A percentile compares a stretch with the other conserved stretches of the same genome.
These are phyloP conservation scores for Chrysocyon brachyurus DNA, from an alignment of 2,797 vertebrate species.

Conservation along the genomic window DNA sequence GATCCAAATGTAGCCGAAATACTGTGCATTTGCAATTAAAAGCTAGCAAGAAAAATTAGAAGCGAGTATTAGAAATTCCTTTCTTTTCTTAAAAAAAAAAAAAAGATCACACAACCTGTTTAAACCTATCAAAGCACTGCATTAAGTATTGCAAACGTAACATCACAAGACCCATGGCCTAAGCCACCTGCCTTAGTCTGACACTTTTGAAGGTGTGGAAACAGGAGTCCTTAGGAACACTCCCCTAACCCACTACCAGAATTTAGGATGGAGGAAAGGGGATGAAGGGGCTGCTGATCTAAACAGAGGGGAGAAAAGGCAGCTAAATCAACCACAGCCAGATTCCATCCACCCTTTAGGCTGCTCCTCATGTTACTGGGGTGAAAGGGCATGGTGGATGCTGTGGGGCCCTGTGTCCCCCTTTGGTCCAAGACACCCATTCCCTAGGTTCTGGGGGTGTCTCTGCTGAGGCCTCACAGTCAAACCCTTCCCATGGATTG, in stretches of 20 bases:
- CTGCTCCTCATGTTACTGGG: neutral
- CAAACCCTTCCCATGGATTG: neutral
- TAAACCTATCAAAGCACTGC: neutral
- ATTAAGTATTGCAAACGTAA: neutral
- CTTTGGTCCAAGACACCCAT: neutral
- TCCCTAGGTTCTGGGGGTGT: neutral
- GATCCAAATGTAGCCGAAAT: slow-evolving; percentile 52
- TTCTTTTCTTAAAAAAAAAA: neutral
- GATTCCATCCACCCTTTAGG: neutral
- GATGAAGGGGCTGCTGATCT: neutral
- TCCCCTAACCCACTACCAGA: neutral
- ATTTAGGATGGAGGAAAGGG: neutral
- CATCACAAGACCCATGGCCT: neutral
- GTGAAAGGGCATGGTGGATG: neutral
- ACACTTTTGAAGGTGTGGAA: neutral
- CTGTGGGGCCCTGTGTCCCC: fast-evolving
- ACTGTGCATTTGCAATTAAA: slow-evolving; percentile 55
- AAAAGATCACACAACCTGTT: neutral
- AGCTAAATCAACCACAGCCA: neutral
- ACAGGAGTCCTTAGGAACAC: neutral
- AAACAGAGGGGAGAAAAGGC: neutral
- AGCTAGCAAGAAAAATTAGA: slow-evolving; percentile 50
- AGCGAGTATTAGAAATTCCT: slow-evolving; percentile 9
- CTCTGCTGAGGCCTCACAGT: neutral
- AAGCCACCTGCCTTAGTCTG: neutral